Base-by-base conservation (phyloP, 2,113 vertebrate genomes). In the Coreoperca whiteheadi region DNA sequence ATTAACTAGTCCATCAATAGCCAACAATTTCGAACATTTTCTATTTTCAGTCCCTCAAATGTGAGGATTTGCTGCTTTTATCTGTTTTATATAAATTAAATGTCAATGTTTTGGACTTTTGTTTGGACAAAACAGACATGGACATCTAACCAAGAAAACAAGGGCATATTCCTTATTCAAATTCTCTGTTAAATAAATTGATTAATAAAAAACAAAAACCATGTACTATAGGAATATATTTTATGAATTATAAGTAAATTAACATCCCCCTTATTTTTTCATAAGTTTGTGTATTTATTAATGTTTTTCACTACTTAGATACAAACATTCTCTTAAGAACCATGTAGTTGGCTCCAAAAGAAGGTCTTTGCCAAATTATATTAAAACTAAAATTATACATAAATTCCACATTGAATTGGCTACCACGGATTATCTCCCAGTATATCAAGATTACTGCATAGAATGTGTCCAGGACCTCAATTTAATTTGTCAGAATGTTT, bases 401-500 rank as follows among this genome's bases (percentile, higher is more conserved):
- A 77, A 79, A 72, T 25, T 59, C 18, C 32, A 60, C 69, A 39
- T n/a, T 68, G 20, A 68, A 23, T 25, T 11, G 51, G 73, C 54
- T 57, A 51, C 51, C 20, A 5, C 61, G 48, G 43, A 79, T 73
- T 48, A 83, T 81, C 43, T 65, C 20, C 8, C 56, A 51, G 25
- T 72, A 37, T 46, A 63, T 88, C 18, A 28, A 32, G 41, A 75
- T 68, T 61, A 74, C 16, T 30, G 32, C 69, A 61, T 65, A n/a
- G 37, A 74, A 72, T 71, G 39, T 70, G 41, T 66, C 41, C 25
- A 78, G 21, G 59, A 68, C 48, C 23, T 53, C 12, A 4, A 34
- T 85, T 87, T 41, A 39, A 57, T 83, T 79, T 59, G 50, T 68
- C 60, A 65, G 16, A 68, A 5, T 83, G 72, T 89, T 87, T 87